Conservation (phyloP, 2,888 invertebrate species). For the Shargacucullia verbasci region DNA sequence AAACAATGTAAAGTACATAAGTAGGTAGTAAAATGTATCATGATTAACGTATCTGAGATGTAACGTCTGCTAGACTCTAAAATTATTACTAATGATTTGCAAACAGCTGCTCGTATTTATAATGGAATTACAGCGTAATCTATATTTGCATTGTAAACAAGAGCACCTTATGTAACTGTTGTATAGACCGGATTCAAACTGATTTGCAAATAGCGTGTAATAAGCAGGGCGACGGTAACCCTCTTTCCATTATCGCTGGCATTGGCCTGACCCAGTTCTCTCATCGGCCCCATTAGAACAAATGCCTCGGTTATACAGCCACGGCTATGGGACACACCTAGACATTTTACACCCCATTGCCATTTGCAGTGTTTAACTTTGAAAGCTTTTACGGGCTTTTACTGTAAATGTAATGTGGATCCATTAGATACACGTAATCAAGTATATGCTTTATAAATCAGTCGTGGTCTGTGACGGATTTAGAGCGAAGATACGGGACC, state of each 20-base stretch:
- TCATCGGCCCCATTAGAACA: constrained; percentile 73
- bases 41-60: too few species aligned
- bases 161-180: not conserved
- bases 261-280: constrained; percentile 80
- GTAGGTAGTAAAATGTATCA: too few species aligned
- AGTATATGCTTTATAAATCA: constrained; percentile 3
- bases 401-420: constrained; percentile 32
- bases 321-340: constrained; percentile 66
- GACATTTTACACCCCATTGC: constrained; percentile 70
- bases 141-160: too few species aligned
- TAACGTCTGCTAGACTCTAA: too few species aligned
- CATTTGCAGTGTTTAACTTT: constrained; percentile 48
- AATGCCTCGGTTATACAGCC: constrained; percentile 63
- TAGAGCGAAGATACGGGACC: too few species aligned
- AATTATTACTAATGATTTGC: too few species aligned
- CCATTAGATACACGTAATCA: constrained; percentile 14
- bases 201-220: constrained; percentile 56
- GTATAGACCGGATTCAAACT: constrained; percentile 49
- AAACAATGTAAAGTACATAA: too few species aligned
- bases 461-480: too few species aligned
- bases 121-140: too few species aligned
- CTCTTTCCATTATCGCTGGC: constrained; percentile 62
- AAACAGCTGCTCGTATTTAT: constrained; percentile 1
- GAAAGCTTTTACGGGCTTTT: constrained; percentile 59
- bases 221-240: constrained; percentile 63